phyloP scores from a whole-genome alignment of 2,797 vertebrate species.

The Bovichtus diacanthus region DNA sequence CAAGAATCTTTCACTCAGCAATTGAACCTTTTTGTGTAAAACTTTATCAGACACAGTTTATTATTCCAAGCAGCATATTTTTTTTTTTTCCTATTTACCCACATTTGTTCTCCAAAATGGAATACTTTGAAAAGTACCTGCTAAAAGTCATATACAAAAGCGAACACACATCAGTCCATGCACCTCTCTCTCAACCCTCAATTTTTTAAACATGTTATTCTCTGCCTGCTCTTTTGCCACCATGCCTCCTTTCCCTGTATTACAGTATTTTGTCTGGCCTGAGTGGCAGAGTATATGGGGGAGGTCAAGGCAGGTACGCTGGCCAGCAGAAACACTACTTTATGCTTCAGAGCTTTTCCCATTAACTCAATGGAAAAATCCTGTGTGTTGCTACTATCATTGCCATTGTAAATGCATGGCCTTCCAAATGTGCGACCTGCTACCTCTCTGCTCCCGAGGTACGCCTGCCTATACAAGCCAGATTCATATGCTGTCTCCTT shows the following conservation, averaged over 20 bases:
- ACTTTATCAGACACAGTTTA: neutral
- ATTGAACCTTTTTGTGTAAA: neutral
- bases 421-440: conserved; percentile 33
- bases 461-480: conserved; percentile 35
- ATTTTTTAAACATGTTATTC: conserved; percentile 13
- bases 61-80: neutral
- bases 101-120: neutral
- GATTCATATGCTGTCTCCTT: conserved; percentile 61
- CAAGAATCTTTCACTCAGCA: neutral
- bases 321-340: conserved; percentile 39
- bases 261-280: conserved; percentile 31
- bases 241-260: conserved; percentile 13
- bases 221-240: conserved; percentile 14
- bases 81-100: neutral
- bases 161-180: conserved; percentile 1
- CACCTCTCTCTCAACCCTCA: neutral
- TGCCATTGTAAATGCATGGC: conserved; percentile 55
- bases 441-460: conserved; percentile 29
- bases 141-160: neutral
- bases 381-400: conserved; percentile 30
- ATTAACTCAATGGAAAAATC: conserved; percentile 56
- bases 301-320: conserved; percentile 34
- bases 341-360: conserved; percentile 65
- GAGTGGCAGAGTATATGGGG: conserved; percentile 15
- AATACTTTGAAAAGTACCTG: neutral